A percentile compares a stretch with the other conserved stretches of the same genome.
Evolutionary conservation across 2,797 vertebrate species (phyloP).

Genomic region (Smutsia temminckii): DNA sequence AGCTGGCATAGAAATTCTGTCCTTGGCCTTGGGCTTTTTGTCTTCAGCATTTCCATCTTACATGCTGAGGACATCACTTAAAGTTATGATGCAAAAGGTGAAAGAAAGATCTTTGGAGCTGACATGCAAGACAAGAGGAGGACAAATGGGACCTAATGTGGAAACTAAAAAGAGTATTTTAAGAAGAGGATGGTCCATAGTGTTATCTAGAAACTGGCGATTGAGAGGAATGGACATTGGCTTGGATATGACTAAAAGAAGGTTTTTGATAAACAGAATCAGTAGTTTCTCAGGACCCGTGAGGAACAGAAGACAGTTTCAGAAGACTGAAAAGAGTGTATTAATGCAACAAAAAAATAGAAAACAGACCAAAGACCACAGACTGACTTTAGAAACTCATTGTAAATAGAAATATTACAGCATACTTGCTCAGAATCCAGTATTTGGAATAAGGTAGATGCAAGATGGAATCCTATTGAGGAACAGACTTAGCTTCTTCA

Average conservation of each 20-base stretch:
- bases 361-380: background rate
- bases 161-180: background rate
- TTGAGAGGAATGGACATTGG: background rate
- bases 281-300: background rate
- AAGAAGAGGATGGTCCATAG: background rate
- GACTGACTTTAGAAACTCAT: background rate
- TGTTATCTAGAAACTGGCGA: background rate
- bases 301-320: background rate
- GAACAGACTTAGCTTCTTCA: background rate
- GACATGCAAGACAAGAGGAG: background rate
- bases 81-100: background rate
- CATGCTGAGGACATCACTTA: background rate
- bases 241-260: background rate
- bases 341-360: background rate
- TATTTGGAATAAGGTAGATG: background rate
- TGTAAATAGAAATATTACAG: background rate
- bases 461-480: background rate
- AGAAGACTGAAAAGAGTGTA: background rate
- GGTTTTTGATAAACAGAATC: background rate
- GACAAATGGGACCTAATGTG: background rate
- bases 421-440: background rate
- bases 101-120: background rate
- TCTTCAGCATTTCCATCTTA: background rate
- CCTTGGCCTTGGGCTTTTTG: background rate
- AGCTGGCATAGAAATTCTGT: background rate